Evolutionary conservation across 2,888 invertebrate genomes (phyloP).

Genomic region (Nezara viridula): DNA sequence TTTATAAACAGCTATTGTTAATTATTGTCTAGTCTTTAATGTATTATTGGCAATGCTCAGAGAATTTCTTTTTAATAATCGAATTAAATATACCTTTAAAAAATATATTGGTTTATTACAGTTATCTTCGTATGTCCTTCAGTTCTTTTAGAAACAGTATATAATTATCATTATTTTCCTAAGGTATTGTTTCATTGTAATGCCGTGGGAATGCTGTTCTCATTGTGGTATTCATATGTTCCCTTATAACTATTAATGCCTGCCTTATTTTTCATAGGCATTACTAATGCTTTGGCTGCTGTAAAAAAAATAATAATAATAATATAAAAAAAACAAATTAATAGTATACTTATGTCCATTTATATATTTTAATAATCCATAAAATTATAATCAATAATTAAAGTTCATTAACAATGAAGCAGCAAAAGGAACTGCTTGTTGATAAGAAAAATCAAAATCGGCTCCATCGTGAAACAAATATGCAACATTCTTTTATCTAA

Average conservation of each 20-base stretch:
- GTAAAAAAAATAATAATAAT: neutral
- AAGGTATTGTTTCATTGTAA: slow-evolving; percentile 44
- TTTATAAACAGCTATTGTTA: neutral
- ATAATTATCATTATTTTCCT: slow-evolving; percentile 31
- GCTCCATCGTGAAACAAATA: too few species aligned
- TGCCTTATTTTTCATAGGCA: slow-evolving; percentile 4
- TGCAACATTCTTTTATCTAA: too few species aligned
- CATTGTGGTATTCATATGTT: slow-evolving; percentile 11
- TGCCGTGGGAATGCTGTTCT: slow-evolving; percentile 7
- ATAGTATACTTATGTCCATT: too few species aligned
- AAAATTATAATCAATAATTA: neutral
- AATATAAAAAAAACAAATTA: neutral
- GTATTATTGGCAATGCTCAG: neutral
- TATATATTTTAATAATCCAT: neutral
- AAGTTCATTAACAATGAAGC: neutral
- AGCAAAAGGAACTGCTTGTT: neutral
- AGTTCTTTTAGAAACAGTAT: slow-evolving; percentile 18
- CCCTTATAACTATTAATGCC: slow-evolving; percentile 48
- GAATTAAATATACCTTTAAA: neutral
- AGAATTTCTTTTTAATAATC: neutral
- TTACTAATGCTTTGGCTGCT: neutral
- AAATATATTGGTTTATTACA: slow-evolving; percentile 17
- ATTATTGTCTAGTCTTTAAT: neutral
- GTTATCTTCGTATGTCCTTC: neutral
- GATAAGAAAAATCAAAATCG: neutral